phyloP scores from a whole-genome alignment of 2,888 invertebrate genomes.

The Drosophila histrio region DNA sequence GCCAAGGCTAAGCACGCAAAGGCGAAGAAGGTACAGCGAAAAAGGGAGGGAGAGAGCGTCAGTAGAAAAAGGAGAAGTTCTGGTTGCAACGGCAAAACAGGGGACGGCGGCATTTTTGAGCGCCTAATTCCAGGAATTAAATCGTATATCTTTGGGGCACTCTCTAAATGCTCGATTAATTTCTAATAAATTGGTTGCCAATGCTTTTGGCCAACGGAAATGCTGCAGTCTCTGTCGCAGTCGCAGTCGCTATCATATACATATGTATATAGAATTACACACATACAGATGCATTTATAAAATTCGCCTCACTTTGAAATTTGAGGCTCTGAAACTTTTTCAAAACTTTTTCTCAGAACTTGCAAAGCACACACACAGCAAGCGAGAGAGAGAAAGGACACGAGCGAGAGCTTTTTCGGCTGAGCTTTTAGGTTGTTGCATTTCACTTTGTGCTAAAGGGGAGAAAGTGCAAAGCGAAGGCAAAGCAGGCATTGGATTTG shows the following conservation, averaged over 20 bases:
- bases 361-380: slow-evolving; percentile 11
- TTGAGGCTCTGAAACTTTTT: slow-evolving; percentile 55
- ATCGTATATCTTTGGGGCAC: slow-evolving; percentile 79
- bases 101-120: slow-evolving; percentile 66
- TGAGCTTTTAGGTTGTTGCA: slow-evolving; percentile 46
- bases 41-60: neutral
- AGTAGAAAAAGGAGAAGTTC: slow-evolving; percentile 26
- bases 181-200: slow-evolving; percentile 76
- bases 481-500: slow-evolving; percentile 64
- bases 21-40: slow-evolving; percentile 3
- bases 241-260: slow-evolving; percentile 15
- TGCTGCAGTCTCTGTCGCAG: slow-evolving; percentile 61
- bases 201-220: slow-evolving; percentile 47
- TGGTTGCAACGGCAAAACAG: slow-evolving; percentile 51
- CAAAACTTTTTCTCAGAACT: slow-evolving; percentile 52
- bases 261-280: slow-evolving; percentile 65
- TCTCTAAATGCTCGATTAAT: slow-evolving; percentile 80
- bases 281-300: slow-evolving; percentile 57
- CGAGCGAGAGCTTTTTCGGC: neutral
- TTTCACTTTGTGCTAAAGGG: slow-evolving; percentile 23
- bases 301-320: slow-evolving; percentile 62
- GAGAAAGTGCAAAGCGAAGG: slow-evolving; percentile 43
- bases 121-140: slow-evolving; percentile 81
- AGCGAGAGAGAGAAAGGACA: neutral
- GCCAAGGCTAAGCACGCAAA: slow-evolving; percentile 40